phyloP scores from a whole-genome alignment of 2,113 vertebrate species.

The Felis chaus region DNA sequence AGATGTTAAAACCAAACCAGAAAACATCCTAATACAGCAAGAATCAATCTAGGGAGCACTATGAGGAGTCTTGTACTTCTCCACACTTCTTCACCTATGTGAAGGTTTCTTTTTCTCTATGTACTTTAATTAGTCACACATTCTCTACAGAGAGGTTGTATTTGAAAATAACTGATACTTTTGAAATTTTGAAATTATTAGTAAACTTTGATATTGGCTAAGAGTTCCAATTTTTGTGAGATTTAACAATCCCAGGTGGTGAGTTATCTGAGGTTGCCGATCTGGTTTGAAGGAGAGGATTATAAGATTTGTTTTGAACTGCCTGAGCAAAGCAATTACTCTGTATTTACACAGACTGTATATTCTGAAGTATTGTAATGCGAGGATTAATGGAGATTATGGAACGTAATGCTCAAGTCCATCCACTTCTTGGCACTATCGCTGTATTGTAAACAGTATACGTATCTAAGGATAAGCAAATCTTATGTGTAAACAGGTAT shows the following conservation, averaged over 20 bases:
- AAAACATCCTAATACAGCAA: background rate
- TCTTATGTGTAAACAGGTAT: background rate
- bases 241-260: background rate
- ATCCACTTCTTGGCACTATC: background rate
- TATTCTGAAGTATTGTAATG: background rate
- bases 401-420: background rate
- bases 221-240: background rate
- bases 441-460: background rate
- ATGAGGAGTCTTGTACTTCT: background rate
- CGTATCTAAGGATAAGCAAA: background rate
- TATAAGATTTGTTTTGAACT: background rate
- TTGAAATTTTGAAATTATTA: conserved; percentile 3
- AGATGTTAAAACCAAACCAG: background rate
- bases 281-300: background rate
- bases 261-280: background rate
- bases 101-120: too few relatives aligned
- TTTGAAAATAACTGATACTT: background rate
- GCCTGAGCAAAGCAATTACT: background rate
- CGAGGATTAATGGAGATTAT: background rate
- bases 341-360: background rate
- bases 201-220: background rate
- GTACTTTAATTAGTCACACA: too few relatives aligned
- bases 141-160: too few relatives aligned
- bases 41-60: too few relatives aligned
- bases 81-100: background rate